phyloP scores from a whole-genome alignment of 2,888 invertebrate species.

The Oasisia sp. region DNA sequence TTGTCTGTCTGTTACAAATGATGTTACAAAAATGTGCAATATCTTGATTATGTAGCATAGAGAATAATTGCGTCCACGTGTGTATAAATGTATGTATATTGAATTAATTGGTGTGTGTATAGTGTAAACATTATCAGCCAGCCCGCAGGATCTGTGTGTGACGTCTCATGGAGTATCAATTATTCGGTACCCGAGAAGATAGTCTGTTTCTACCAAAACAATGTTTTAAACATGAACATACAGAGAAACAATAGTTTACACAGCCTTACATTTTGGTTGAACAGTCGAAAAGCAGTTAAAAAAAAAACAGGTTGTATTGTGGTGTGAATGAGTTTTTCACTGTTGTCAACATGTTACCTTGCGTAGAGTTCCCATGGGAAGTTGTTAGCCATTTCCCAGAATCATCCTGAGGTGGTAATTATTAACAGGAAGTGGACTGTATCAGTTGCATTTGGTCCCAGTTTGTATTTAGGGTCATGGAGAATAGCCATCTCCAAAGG shows the following conservation, averaged over 20 bases:
- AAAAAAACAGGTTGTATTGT: neutral
- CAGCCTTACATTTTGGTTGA: neutral
- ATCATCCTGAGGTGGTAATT: too few relatives aligned
- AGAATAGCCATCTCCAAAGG: too few relatives aligned
- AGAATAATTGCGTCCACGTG: neutral
- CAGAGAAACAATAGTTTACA: neutral
- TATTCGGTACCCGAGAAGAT: neutral
- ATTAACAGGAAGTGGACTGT: too few relatives aligned
- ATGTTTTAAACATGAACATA: neutral
- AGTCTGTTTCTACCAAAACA: neutral
- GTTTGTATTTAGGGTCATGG: too few relatives aligned
- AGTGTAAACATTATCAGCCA: neutral
- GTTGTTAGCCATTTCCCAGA: too few relatives aligned
- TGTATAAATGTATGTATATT: conserved; percentile 1
- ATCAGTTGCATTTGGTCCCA: too few relatives aligned
- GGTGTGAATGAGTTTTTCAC: neutral
- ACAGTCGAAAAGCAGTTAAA: neutral
- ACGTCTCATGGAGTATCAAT: neutral
- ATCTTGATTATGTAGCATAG: neutral
- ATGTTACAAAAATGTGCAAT: neutral
- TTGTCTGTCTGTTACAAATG: neutral
- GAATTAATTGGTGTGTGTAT: neutral
- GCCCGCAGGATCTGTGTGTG: neutral
- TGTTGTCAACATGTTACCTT: neutral
- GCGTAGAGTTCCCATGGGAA: neutral